These are phyloP conservation scores for Zootermopsis nevadensis DNA, from an alignment of 2,888 invertebrate genomes.

Conservation along the genomic window DNA sequence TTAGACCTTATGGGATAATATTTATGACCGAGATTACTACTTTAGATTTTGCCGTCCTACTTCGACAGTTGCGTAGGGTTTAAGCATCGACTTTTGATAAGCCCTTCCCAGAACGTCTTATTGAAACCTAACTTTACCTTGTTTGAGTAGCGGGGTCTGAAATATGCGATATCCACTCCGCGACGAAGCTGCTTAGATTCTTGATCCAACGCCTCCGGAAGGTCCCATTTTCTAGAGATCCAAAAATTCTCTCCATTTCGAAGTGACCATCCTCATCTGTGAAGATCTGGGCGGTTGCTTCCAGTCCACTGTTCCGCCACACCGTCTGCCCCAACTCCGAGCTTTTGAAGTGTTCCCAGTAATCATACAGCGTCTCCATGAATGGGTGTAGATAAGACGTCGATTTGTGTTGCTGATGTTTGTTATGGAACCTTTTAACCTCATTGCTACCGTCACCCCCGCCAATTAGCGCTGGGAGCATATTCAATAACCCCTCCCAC, in stretches of 20 bases:
- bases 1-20: too few relatives aligned
- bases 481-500: conserved; percentile 63
- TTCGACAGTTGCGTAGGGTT: too few relatives aligned
- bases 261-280: conserved; percentile 76
- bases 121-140: conserved; percentile 65
- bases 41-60: too few relatives aligned
- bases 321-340: conserved; percentile 80
- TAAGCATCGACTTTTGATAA: too few relatives aligned
- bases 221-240: conserved; percentile 82
- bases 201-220: conserved; percentile 85
- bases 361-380: conserved; percentile 75
- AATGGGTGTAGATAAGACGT: conserved; percentile 79
- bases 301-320: conserved; percentile 79
- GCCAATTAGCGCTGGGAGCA: conserved; percentile 74
- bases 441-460: conserved; percentile 4
- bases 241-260: conserved; percentile 78
- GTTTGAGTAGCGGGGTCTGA: conserved; percentile 81
- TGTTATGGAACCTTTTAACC: neutral
- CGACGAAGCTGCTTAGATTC: conserved; percentile 78
- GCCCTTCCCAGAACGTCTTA: too few relatives aligned
- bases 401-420: conserved; percentile 64
- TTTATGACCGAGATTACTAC: too few relatives aligned
- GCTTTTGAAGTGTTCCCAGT: conserved; percentile 83
- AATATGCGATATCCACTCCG: conserved; percentile 78
- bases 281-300: conserved; percentile 76